A percentile compares a stretch with the other conserved stretches of the same genome.
Evolutionary conservation across 2,888 invertebrate genomes (phyloP).

Genomic region (Noctuana brunneofusca): DNA sequence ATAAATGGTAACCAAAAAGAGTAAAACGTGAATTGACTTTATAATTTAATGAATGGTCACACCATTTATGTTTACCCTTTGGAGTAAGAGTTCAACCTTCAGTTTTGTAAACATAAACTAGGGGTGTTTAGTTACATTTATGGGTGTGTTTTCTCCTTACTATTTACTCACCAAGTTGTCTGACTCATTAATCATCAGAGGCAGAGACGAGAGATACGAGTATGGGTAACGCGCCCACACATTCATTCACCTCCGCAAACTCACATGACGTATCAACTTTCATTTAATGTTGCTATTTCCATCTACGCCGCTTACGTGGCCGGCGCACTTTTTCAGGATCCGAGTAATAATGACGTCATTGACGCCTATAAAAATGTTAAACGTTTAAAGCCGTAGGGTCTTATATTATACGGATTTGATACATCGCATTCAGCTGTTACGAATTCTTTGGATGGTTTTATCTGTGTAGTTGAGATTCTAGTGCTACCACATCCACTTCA

Average conservation of each 20-base stretch:
- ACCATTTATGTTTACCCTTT: too few species aligned
- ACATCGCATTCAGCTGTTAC: slow-evolving; percentile 7
- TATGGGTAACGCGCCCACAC: slow-evolving; percentile 4
- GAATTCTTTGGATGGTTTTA: neutral
- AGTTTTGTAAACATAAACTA: too few species aligned
- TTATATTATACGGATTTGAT: neutral
- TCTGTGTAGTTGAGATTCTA: neutral
- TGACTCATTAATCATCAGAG: neutral
- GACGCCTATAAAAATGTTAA: neutral
- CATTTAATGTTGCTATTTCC: neutral
- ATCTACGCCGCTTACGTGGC: neutral
- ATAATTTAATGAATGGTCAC: too few species aligned
- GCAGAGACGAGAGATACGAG: neutral
- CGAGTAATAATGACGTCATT: neutral
- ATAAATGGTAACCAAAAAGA: too few species aligned
- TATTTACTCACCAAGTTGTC: neutral
- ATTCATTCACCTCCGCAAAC: neutral
- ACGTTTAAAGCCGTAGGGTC: neutral
- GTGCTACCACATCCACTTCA: neutral
- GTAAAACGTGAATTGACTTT: too few species aligned
- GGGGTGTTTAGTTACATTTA: too few species aligned
- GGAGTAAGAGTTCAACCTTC: too few species aligned
- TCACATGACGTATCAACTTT: slow-evolving; percentile 5
- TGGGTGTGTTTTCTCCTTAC: neutral
- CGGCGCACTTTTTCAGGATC: neutral